Evolutionary conservation across 2,888 invertebrate genomes (phyloP).

Genomic region (Gasteruption jaculator): DNA sequence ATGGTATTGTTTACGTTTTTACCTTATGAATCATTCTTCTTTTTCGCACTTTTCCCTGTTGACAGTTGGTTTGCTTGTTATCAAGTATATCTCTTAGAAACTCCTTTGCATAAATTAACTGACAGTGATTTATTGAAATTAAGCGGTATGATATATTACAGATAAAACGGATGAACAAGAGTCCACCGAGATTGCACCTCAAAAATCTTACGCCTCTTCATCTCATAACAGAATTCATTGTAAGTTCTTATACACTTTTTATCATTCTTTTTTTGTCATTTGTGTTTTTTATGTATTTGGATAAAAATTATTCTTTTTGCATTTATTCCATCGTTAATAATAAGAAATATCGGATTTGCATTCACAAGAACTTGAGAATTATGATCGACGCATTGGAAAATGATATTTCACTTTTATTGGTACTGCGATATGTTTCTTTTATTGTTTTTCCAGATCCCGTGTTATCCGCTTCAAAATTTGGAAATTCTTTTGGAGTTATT

Average conservation of each 20-base stretch:
- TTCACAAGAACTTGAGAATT: constrained; percentile 19
- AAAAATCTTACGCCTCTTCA: too few relatives aligned
- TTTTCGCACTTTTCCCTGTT: neutral
- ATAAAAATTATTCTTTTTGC: too few relatives aligned
- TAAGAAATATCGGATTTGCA: neutral
- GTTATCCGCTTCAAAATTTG: constrained; percentile 36
- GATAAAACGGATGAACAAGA: too few relatives aligned
- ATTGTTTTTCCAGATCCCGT: constrained; percentile 28
- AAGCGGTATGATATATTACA: too few relatives aligned
- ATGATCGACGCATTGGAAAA: too few relatives aligned
- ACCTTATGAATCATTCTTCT: neutral
- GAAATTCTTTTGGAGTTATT: constrained; percentile 32
- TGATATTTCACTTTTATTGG: neutral
- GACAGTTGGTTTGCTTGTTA: neutral
- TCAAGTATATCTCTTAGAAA: neutral
- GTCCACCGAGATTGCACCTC: too few relatives aligned
- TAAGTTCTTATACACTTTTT: too few relatives aligned
- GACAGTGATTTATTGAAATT: too few relatives aligned
- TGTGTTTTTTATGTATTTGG: too few relatives aligned
- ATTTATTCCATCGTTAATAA: neutral
- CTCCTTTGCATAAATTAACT: constrained; percentile 1
- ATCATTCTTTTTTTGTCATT: too few relatives aligned
- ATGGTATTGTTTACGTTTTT: constrained; percentile 27
- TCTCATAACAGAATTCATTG: too few relatives aligned
- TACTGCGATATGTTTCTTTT: constrained; percentile 1